Percentiles rank a stretch among this genome's conserved stretches.
phyloP scores from a whole-genome alignment of 2,888 invertebrate genomes.

The Andrena marginata region DNA sequence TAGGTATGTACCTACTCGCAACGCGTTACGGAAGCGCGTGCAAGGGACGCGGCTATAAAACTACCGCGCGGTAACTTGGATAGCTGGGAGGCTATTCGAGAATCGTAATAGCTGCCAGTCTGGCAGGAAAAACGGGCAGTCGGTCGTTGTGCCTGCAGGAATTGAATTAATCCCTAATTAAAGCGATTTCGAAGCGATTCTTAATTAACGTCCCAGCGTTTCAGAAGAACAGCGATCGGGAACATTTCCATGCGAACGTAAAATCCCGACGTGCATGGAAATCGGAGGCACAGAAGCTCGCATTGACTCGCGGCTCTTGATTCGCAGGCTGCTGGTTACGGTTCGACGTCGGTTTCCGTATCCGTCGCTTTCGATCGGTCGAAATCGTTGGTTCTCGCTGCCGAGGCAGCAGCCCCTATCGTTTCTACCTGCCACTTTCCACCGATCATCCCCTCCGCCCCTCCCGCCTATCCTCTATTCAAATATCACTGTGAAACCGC shows the following conservation, averaged over 20 bases:
- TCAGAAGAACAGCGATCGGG: background rate
- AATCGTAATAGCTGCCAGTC: background rate
- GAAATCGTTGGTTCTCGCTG: conserved; percentile 34
- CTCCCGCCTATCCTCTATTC: conserved; percentile 56
- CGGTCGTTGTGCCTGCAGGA: background rate
- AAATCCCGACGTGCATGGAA: conserved; percentile 14
- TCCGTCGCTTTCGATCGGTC: conserved; percentile 36
- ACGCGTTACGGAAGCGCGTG: background rate
- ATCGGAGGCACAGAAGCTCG: background rate
- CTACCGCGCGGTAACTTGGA: no score
- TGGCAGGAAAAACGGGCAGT: background rate
- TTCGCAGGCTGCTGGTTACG: conserved; percentile 29
- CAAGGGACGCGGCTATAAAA: background rate
- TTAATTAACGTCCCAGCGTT: conserved; percentile 4
- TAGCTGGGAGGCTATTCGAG: background rate
- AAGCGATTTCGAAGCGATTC: background rate
- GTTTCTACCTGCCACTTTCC: conserved; percentile 42
- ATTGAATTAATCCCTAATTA: conserved; percentile 23
- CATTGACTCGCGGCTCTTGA: conserved; percentile 23
- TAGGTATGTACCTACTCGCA: background rate
- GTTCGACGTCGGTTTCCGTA: conserved; percentile 42
- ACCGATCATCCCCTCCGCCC: background rate
- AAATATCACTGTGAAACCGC: conserved; percentile 69
- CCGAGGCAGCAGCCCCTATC: conserved; percentile 14
- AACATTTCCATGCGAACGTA: conserved; percentile 2